Evolutionary conservation across 2,113 vertebrate species (phyloP), one percentile per base, ranked within the genome.

Genomic region (Regulus satrapa): DNA sequence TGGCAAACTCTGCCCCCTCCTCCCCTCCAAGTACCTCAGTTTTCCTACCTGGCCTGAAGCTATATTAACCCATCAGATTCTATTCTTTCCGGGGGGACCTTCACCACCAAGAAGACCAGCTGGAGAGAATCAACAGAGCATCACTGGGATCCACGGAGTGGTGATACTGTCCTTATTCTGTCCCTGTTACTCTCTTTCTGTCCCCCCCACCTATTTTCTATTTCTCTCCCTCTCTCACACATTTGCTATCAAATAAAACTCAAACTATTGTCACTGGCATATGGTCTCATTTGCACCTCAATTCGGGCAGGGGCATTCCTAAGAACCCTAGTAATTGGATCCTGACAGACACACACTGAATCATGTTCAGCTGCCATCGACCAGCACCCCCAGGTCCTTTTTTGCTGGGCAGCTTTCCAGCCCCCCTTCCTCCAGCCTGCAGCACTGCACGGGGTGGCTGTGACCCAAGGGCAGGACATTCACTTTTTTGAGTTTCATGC

Each of bases 131-230:
- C 20, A 59, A 59, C 5, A 2, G 26, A 59, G 12, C n/a, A 25
- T 12, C 1, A 0, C 3, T 59, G 26, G 16, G 43, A 48, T 38
- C 28, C 16, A 26, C 1, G 0, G 51, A n/a, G 36, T 11, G 31
- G 26, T 59, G n/a, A 31, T 29, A 75, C 59, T 36, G 45, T 38
- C 9, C 4, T 26, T 43, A 28, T 15, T 24, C 3, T 73, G 38
- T 55, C 34, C 12, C 29, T 58, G 34, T 58, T 23, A 26, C 14
- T 14, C 28, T 24, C 4, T 43, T 43, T 55, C 49, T 72, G 23
- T 32, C 5, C 4, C 25, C 10, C 6, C 6, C 14, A 12, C 8
- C 14, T 18, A 18, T 52, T 71, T 71, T 24, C 11, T 54, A 14
- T 25, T 38, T 59, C 3, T 49, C 36, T 31, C 41, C n/a, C 48